Base-by-base conservation (phyloP, 1,140 invertebrate species). In the Apis dorsata region DNA sequence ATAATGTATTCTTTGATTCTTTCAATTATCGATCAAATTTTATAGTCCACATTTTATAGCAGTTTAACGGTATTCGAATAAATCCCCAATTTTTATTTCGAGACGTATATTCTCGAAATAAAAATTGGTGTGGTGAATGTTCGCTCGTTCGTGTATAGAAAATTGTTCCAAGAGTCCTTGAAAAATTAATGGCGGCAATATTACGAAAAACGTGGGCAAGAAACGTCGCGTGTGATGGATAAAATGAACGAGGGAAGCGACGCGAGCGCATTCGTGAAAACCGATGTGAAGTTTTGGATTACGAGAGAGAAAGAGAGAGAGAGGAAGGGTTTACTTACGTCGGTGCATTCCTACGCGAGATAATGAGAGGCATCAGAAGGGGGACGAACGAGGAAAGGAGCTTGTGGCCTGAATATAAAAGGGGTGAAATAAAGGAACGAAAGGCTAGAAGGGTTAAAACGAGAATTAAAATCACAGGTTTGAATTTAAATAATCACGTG, bases 261-360 rank as follows among this genome's bases (percentile, higher is more conserved):
- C 28, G 7, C 8, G 19, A 44, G 34, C 11, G 19, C 28, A 44
- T n/a, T 7, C 55, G 55, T 44, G 19, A 60, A 60, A 74, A 60
- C 55, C 34, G 72, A 74, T 60, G 57, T 59, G 28, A 4, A 59
- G 28, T 74, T 74, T 59, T n/a, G 72, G 55, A 17, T 74, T 59
- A 21, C 55, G 28, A 15, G 17, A 60, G 17, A 60, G 28, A 60
- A 8, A 28, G 72, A 28, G 72, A 44, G 0, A 4, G 2, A 34
- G 34, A 44, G 19, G 49, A 19, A 44, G 49, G 28, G 72, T 74
- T 74, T 59, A 74, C 72, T 57, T 74, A 74, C 57, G 57, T 59
- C 19, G 34, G 19, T 59, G 72, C 34, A 74, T 60, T 74, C 60
- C 57, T 12, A n/a, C 1, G 34, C 3, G 15, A 75, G 34, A 62